Percentiles rank a stretch among this genome's conserved stretches.
Evolutionary conservation across 2,113 vertebrate species (phyloP).

Genomic region (Pelodiscus sinensis): DNA sequence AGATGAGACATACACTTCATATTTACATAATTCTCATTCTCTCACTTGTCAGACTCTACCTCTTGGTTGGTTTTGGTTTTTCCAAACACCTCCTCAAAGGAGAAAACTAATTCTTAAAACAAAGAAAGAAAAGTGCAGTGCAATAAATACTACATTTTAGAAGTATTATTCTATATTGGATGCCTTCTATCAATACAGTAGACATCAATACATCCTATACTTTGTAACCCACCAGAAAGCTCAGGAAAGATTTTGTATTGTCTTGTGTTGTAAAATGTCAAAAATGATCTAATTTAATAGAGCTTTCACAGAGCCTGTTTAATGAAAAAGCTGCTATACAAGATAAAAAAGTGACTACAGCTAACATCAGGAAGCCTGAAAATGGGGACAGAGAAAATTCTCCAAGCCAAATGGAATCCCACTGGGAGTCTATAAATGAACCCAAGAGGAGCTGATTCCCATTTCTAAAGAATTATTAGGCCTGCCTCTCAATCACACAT

Average conservation of each 20-base stretch:
- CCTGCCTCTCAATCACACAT: neutral
- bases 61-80: neutral
- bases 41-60: neutral
- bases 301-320: constrained; percentile 24
- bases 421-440: constrained; percentile 44
- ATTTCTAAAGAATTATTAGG: constrained; percentile 1
- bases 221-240: constrained; percentile 16
- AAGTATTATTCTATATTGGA: neutral
- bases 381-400: constrained; percentile 46
- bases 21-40: neutral
- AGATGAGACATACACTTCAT: neutral
- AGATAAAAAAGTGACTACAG: constrained; percentile 52
- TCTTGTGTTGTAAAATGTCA: neutral
- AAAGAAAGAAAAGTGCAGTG: neutral
- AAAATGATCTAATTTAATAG: constrained; percentile 13
- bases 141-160: neutral
- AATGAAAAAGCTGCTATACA: constrained; percentile 39
- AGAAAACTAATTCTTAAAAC: constrained; percentile 2
- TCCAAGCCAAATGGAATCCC: constrained; percentile 44
- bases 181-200: neutral
- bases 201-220: neutral
- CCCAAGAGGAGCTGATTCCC: neutral
- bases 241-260: neutral
- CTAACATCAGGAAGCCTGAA: constrained; percentile 35
- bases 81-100: neutral